Base-by-base conservation (phyloP, 2,888 invertebrate species). In the Cerceris ruficornis region DNA sequence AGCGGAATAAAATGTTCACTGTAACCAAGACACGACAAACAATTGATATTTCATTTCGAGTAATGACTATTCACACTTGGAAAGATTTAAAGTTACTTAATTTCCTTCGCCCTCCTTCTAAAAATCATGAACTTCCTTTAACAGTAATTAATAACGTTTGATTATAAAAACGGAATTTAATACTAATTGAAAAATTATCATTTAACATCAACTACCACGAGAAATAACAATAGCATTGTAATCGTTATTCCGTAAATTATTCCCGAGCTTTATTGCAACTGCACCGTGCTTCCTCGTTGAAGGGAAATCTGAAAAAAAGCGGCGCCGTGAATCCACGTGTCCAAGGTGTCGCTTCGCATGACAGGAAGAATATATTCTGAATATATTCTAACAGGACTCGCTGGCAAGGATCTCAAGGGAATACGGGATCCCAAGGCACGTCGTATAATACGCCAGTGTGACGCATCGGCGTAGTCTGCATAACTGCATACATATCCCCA, bases 381-480 rank as follows among this genome's bases (percentile, higher is more conserved):
- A 83, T 85, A 76, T 80, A 84, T 84, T 84, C 73, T 46, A 60
- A 69, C 69, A 82, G 68, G 75, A 75, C 81, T 72, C 78, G 64
- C 62, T 52, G 69, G 74, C 64, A 69, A 73, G 71, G 73, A 67
- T 84, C 88, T 85, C 86, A 59, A 49, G 88, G 87, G 88, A 82
- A 77, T 72, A 81, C 64, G 72, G 70, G 81, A 85, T 88, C 86
- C 82, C 85, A 72, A 78, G 80, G 79, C 69, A 65, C 81, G 83
- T 81, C 82, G 87, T 86, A 87, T 88, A 88, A 89, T 88, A 82
- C 84, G 79, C 60, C 75, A 42, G 86, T 86, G 85, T 89, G 89
- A 89, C 89, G 89, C 89, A 89, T 88, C 87, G 83, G 85, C 81
- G 81, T 79, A 88, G 84, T 88, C 88, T 84, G 88, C 89, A 87